Evolutionary conservation across 2,888 invertebrate genomes (phyloP).

Genomic region (Nephrotoma flavescens): DNA sequence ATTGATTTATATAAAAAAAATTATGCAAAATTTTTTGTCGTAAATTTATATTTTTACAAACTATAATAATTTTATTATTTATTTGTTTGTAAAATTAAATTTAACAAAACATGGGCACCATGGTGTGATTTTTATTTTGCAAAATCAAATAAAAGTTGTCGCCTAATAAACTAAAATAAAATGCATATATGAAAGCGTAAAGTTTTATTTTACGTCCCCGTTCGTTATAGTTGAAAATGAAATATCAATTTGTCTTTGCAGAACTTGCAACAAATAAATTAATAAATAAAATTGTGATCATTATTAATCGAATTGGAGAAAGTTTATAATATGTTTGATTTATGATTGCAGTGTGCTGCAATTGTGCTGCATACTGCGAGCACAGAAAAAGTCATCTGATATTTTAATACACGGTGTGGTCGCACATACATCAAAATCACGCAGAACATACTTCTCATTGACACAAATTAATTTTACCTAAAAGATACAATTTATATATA

Average conservation of each 20-base stretch:
- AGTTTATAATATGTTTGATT: neutral
- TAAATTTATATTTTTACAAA: neutral
- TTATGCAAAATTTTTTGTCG: neutral
- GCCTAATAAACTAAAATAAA: neutral
- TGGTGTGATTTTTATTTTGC: neutral
- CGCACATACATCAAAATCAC: neutral
- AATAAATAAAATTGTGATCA: neutral
- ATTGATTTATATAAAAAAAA: neutral
- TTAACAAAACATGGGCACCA: neutral
- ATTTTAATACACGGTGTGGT: neutral
- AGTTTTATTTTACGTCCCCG: neutral
- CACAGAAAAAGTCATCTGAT: neutral
- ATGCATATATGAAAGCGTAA: neutral
- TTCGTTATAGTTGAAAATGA: neutral
- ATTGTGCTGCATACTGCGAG: neutral
- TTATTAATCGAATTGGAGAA: neutral
- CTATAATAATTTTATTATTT: neutral
- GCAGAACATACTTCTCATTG: neutral
- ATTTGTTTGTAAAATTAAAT: neutral
- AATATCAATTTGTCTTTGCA: neutral
- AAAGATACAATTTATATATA: neutral
- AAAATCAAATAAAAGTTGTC: neutral
- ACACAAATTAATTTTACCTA: neutral
- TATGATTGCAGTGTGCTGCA: neutral
- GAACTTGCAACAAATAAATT: neutral